Evolutionary conservation across 2,797 vertebrate genomes (phyloP).

Genomic region (Apodemus agrarius): DNA sequence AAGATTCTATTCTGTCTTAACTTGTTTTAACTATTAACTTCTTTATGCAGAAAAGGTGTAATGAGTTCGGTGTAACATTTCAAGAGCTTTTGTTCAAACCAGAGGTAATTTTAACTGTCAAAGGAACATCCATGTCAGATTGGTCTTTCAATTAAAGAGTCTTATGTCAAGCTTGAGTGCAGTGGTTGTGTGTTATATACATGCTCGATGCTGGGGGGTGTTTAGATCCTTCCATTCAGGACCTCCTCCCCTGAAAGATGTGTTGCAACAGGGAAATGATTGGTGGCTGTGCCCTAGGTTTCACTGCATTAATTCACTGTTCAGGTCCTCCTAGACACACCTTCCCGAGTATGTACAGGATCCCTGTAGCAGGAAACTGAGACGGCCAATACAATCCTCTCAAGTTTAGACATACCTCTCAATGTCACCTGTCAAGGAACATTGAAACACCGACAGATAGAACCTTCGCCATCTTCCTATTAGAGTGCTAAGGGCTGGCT

Average conservation of each 20-base stretch:
- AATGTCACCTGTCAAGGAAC: conserved; percentile 49
- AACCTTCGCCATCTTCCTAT: neutral
- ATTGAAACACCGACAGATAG: neutral
- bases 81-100: conserved; percentile 80
- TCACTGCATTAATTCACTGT: conserved; percentile 45
- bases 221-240: conserved; percentile 73
- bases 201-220: conserved; percentile 67
- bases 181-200: conserved; percentile 68
- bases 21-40: conserved; percentile 77
- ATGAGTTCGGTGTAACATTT: conserved; percentile 78
- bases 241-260: conserved; percentile 66
- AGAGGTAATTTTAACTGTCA: conserved; percentile 84
- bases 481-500: neutral
- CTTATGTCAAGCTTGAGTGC: conserved; percentile 77
- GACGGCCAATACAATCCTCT: conserved; percentile 23
- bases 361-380: neutral
- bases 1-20: conserved; percentile 70
- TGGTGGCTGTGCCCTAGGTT: conserved; percentile 72
- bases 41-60: conserved; percentile 79
- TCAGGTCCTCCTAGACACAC: neutral
- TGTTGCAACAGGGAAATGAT: conserved; percentile 60
- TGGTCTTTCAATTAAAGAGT: conserved; percentile 82
- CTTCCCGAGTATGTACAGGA: neutral
- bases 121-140: conserved; percentile 82
- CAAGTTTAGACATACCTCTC: conserved; percentile 33